Evolutionary conservation across 2,888 invertebrate species (phyloP), one percentile per base, ranked within the genome.

Genomic region (Cataglyphis livida): DNA sequence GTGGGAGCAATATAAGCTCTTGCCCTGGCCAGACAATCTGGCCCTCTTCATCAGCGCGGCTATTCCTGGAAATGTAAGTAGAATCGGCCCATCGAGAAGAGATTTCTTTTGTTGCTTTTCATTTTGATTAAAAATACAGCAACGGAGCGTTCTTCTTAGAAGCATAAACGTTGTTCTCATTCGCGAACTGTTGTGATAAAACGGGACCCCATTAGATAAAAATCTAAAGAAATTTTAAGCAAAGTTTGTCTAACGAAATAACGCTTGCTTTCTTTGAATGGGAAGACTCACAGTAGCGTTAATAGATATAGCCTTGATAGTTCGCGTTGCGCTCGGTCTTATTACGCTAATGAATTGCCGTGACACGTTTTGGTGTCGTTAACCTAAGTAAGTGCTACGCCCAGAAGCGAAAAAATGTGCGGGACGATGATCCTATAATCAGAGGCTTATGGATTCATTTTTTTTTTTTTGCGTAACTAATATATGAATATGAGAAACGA

Each of bases 11-110:
- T 98, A 98, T 95, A 97, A 97, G 95, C 95, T 98, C 86, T 95
- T 99, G 88, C 98, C 99, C 6, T 98, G 98, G 98, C 98, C 98
- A 0, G 99, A 99, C 95, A 98, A 98, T 85, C 96, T 98, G 91
- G 98, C 98, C 64, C 96, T 98, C 86, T 98, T 98, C 95, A 97
- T 98, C 95, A 98, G 98, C 91, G 98, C 98, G 9, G 98, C 97
- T 88, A 98, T 98, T 94, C 98, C 98, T 91, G 98, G 98, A 95
- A 97, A 97, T 96, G 98, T 98, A 95, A 97, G 97, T 96, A 95
- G 79, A 81, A 79, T 48, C 62, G 54, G 73, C 32, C 12, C 44
- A 32, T 70, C 71, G 18, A 41, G 28, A 61, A 48, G 15, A 48
- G n/a, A 51, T 25, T 66, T 59, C 28, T n/a, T 54, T 82, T 61